Conservation (phyloP, 2,888 invertebrate genomes). For the Smittia aterrima region DNA sequence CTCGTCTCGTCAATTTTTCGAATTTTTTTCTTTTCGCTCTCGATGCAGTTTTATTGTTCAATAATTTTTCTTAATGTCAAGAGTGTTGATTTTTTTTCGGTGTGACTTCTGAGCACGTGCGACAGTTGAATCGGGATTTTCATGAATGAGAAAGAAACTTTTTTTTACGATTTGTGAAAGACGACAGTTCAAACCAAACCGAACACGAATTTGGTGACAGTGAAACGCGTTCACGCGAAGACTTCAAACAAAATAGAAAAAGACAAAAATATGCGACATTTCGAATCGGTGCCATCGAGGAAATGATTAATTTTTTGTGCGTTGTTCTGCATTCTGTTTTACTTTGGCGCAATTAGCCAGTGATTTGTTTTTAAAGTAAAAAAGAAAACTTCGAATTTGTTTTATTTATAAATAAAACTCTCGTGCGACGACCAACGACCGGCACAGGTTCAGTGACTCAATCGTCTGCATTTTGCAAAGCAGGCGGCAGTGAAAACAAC, state of each 20-base stretch:
- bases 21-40: background rate
- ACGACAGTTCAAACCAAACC: background rate
- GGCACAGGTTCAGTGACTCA: slow-evolving; percentile 35
- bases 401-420: slow-evolving; percentile 10
- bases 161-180: background rate
- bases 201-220: background rate
- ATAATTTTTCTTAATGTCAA: background rate
- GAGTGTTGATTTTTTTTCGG: slow-evolving; percentile 12
- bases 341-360: slow-evolving; percentile 17
- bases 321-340: slow-evolving; percentile 14
- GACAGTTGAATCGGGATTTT: background rate
- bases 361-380: background rate
- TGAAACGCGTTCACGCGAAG: background rate
- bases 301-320: slow-evolving; percentile 3
- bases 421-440: background rate
- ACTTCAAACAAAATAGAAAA: background rate
- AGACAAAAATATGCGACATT: background rate
- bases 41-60: background rate
- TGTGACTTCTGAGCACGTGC: slow-evolving; percentile 17
- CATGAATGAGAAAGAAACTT: slow-evolving; percentile 3
- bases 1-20: background rate
- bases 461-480: background rate
- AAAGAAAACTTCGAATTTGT: background rate
- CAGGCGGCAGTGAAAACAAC: background rate
- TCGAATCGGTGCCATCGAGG: background rate